A percentile compares a stretch with the other conserved stretches of the same genome.
These are phyloP conservation scores for Caerostris darwini DNA, from an alignment of 1,140 invertebrate species.

Conservation along the genomic window DNA sequence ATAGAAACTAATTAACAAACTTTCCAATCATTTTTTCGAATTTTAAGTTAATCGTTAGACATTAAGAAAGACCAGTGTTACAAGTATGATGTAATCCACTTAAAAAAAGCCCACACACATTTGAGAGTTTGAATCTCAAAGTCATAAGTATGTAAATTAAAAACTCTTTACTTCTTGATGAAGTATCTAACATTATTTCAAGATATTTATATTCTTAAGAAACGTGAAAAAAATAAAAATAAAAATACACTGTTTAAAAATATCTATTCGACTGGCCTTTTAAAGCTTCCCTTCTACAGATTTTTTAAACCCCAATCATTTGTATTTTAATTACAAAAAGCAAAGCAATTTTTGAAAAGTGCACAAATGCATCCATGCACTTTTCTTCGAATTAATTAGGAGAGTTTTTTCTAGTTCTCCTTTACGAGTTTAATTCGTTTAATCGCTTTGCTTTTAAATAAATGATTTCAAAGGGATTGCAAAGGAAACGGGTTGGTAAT, in stretches of 20 bases:
- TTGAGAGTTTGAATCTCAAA: background rate
- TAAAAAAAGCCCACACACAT: no score
- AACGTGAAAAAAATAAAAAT: background rate
- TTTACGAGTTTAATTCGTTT: conserved; percentile 21
- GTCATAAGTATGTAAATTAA: background rate
- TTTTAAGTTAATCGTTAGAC: no score
- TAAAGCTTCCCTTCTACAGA: background rate
- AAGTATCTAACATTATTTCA: background rate
- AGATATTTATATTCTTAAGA: background rate
- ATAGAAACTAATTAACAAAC: no score
- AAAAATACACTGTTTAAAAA: background rate
- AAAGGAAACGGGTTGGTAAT: background rate
- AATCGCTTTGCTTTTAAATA: conserved; percentile 51
- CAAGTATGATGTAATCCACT: no score
- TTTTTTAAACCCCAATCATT: background rate
- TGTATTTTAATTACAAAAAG: conserved; percentile 5
- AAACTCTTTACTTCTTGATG: background rate
- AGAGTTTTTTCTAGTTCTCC: background rate
- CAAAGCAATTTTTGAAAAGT: conserved; percentile 14
- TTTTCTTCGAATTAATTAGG: conserved; percentile 22
- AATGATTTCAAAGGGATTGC: background rate
- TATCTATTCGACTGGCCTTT: background rate
- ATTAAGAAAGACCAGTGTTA: no score
- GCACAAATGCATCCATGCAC: background rate
- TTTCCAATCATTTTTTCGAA: no score